A percentile compares a stretch with the other conserved stretches of the same genome.
phyloP scores from a whole-genome alignment of 1,140 invertebrate species.

The Diachasmimorpha longicaudata region DNA sequence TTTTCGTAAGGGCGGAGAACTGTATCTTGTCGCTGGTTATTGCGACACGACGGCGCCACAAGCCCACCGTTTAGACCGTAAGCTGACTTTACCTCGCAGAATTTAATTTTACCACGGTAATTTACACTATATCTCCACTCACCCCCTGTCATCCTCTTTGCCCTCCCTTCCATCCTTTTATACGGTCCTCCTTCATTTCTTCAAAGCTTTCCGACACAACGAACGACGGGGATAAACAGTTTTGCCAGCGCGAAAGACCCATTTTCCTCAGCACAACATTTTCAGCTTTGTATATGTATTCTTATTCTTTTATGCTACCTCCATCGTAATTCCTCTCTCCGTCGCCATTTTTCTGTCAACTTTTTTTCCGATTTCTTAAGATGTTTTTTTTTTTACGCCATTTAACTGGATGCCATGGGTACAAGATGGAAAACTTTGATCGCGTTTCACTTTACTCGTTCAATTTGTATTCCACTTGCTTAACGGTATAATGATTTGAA shows the following conservation, averaged over 20 bases:
- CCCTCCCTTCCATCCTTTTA: not conserved
- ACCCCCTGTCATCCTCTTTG: not conserved
- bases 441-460: not conserved
- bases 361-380: not conserved
- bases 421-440: not conserved
- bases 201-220: not conserved
- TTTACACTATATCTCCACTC: constrained; percentile 7
- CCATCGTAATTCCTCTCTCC: no score
- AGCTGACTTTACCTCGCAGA: constrained; percentile 19
- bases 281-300: not conserved
- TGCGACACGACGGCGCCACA: constrained; percentile 11
- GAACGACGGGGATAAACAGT: not conserved
- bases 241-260: not conserved
- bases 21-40: constrained; percentile 2
- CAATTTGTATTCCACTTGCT: not conserved
- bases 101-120: constrained; percentile 28
- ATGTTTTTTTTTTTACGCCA: not conserved
- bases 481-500: not conserved
- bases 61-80: constrained; percentile 13
- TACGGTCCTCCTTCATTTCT: constrained; percentile 6
- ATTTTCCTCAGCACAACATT: not conserved
- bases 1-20: not conserved
- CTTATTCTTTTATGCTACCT: not conserved
- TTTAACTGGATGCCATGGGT: not conserved
- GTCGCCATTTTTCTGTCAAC: not conserved